These are phyloP conservation scores for Drosophila nebulosa DNA, from an alignment of 1,140 invertebrate genomes.

Conservation along the genomic window DNA sequence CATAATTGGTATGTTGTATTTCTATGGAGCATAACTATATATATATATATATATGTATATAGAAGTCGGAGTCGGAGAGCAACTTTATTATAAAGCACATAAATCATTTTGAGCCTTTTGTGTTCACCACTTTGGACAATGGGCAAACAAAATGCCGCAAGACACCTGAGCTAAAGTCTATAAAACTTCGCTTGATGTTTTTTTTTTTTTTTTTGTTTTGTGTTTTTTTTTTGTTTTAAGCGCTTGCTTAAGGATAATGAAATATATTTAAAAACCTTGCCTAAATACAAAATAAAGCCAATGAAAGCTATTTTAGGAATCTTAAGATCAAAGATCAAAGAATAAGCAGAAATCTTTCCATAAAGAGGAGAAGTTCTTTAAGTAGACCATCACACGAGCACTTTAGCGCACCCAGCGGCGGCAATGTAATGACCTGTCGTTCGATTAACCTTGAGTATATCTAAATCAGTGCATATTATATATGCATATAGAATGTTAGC, in stretches of 20 bases:
- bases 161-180: not conserved
- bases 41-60: not conserved
- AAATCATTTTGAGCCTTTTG: not conserved
- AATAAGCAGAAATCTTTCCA: too few species aligned
- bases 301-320: too few species aligned
- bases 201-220: not conserved
- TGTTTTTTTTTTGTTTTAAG: not conserved
- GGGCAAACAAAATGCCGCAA: not conserved
- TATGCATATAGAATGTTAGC: too few species aligned
- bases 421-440: too few species aligned
- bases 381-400: too few species aligned
- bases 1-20: slow-evolving; percentile 33
- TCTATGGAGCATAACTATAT: slow-evolving; percentile 2
- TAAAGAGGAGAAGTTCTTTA: too few species aligned
- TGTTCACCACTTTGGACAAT: not conserved
- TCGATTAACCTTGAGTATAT: too few species aligned
- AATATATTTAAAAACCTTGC: not conserved
- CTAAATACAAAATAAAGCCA: too few species aligned
- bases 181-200: not conserved
- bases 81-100: not conserved
- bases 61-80: not conserved
- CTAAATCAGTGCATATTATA: too few species aligned
- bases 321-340: too few species aligned
- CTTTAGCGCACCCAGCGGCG: too few species aligned
- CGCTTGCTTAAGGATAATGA: not conserved